Percentiles rank a stretch among this genome's conserved stretches.
phyloP scores from a whole-genome alignment of 1,140 invertebrate genomes.

The Drosophila trapezifrons region DNA sequence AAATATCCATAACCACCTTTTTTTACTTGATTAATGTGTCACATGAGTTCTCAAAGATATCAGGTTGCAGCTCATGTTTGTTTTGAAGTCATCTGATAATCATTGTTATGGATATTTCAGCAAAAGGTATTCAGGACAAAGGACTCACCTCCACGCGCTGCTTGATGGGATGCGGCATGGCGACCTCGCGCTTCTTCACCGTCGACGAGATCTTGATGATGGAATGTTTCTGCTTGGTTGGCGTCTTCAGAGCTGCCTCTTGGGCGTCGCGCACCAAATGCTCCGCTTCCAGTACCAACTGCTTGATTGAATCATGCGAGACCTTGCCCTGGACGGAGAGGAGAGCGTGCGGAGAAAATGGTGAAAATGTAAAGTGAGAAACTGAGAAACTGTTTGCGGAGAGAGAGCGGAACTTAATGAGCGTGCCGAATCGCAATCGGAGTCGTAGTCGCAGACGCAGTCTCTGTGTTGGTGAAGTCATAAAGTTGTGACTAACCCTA shows the following conservation, averaged over 20 bases:
- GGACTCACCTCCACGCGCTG: conserved; percentile 77
- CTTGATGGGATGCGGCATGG: conserved; percentile 77
- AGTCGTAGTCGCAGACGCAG: conserved; percentile 17
- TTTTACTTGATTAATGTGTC: background rate
- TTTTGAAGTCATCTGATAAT: background rate
- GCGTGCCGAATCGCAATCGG: conserved; percentile 60
- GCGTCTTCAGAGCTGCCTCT: conserved; percentile 79
- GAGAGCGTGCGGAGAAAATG: conserved; percentile 10
- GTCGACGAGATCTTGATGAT: conserved; percentile 81
- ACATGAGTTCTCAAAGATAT: background rate
- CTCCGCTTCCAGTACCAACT: conserved; percentile 83
- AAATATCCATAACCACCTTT: background rate
- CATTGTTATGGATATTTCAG: background rate
- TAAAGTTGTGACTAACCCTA: conserved; percentile 34
- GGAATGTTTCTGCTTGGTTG: conserved; percentile 83
- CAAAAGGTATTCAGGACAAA: background rate
- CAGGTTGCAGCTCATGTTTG: background rate
- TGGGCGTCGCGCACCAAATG: conserved; percentile 84
- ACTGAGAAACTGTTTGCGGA: conserved; percentile 9
- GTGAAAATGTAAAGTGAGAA: conserved; percentile 17
- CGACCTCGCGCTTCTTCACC: conserved; percentile 80
- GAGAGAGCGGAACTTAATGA: conserved; percentile 61
- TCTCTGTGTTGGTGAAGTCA: conserved; percentile 13
- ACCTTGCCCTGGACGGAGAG: conserved; percentile 69
- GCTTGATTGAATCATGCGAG: conserved; percentile 84